These are phyloP conservation scores for Oasisia sp. DNA, from an alignment of 2,888 invertebrate species.

Conservation along the genomic window DNA sequence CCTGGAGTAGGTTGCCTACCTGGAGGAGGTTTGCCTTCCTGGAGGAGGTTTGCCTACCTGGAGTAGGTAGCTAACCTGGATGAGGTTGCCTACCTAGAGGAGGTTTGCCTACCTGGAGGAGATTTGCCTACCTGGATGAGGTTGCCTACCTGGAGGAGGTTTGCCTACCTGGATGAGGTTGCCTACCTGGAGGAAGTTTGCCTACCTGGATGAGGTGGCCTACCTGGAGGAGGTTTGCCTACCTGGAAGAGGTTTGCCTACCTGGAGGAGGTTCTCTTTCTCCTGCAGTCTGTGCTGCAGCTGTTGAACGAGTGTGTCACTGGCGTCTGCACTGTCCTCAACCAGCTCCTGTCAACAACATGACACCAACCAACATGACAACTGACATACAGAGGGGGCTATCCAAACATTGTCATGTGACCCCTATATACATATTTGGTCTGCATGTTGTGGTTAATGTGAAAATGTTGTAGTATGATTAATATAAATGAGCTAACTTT, in stretches of 20 bases:
- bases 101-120: neutral
- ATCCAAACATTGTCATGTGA: too few relatives aligned
- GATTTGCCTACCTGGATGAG: neutral
- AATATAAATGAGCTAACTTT: neutral
- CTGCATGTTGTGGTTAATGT: neutral
- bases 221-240: neutral
- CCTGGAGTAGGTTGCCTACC: neutral
- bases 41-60: neutral
- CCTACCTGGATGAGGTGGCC: too few relatives aligned
- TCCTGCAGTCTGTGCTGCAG: constrained; percentile 42
- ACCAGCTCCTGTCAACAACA: constrained; percentile 35
- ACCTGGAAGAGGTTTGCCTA: constrained; percentile 42
- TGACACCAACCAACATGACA: neutral
- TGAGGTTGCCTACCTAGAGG: neutral
- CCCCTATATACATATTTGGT: too few relatives aligned
- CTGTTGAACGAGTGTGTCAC: constrained; percentile 40
- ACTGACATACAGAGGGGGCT: neutral
- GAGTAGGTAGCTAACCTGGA: neutral
- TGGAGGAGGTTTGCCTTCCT: neutral
- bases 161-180: neutral
- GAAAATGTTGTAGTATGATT: neutral
- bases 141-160: neutral
- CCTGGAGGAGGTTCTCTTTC: constrained; percentile 44
- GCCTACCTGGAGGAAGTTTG: neutral
- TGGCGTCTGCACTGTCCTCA: constrained; percentile 31